A percentile compares a stretch with the other conserved stretches of the same genome.
These are phyloP conservation scores for Danio aesculapii DNA, from an alignment of 2,797 vertebrate species.

Conservation along the genomic window DNA sequence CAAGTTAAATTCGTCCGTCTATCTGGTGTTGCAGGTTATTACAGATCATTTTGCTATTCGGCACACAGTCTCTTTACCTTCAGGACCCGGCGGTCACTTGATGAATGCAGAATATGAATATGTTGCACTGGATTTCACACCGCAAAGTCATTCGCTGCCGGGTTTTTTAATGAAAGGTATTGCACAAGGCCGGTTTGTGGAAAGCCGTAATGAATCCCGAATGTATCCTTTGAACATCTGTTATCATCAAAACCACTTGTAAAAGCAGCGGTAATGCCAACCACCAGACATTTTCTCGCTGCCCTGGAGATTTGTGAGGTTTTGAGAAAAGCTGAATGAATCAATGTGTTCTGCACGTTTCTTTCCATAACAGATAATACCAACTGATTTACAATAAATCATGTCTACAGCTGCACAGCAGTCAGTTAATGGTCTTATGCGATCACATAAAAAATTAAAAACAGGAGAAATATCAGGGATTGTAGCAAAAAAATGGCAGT, in stretches of 20 bases:
- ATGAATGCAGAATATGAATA: conserved; percentile 14
- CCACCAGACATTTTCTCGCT: background rate
- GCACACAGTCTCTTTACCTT: conserved; percentile 5
- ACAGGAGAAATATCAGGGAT: background rate
- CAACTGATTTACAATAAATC: background rate
- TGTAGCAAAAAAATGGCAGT: too few species aligned
- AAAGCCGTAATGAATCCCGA: conserved; percentile 1
- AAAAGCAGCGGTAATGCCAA: conserved; percentile 6
- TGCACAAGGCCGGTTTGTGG: background rate
- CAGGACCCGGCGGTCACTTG: conserved; percentile 22
- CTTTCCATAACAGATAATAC: background rate
- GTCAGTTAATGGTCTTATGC: background rate
- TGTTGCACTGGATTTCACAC: conserved; percentile 3
- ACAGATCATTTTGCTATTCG: conserved; percentile 1
- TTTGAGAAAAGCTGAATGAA: background rate
- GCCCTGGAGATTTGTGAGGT: background rate
- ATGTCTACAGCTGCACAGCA: background rate
- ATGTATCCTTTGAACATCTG: conserved; percentile 17
- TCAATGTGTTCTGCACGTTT: background rate
- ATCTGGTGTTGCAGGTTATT: background rate
- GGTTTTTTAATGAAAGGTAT: background rate
- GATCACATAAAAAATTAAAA: background rate
- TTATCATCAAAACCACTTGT: conserved; percentile 15
- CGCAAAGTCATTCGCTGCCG: background rate
- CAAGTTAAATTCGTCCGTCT: background rate